phyloP scores from a whole-genome alignment of 2,113 vertebrate species.

The Chlamydotis undulata region DNA sequence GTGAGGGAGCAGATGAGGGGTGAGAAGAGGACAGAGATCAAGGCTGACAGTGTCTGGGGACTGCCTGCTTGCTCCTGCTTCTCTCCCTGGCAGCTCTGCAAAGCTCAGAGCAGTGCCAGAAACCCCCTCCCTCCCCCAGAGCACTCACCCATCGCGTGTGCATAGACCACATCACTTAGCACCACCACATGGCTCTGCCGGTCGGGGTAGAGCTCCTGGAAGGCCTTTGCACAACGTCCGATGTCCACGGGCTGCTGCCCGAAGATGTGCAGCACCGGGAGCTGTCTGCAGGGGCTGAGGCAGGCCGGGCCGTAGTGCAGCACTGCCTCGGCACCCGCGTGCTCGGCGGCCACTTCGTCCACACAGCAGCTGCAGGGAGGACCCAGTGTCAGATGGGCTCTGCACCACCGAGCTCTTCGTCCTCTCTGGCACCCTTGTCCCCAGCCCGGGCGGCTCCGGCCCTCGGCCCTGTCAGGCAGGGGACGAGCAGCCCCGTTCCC shows the following conservation, averaged over 20 bases:
- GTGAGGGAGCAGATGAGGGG: background rate
- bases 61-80: background rate
- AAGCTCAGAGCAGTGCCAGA: background rate
- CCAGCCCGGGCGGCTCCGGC: background rate
- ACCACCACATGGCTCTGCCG: constrained; percentile 75
- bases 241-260: constrained; percentile 79
- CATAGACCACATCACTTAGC: constrained; percentile 86
- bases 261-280: constrained; percentile 87
- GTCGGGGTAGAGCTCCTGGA: constrained; percentile 81
- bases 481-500: background rate
- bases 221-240: constrained; percentile 75
- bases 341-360: constrained; percentile 92
- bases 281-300: constrained; percentile 84
- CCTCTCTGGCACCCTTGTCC: background rate
- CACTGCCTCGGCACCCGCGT: constrained; percentile 83
- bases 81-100: background rate
- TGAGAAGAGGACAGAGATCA: background rate
- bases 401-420: background rate
- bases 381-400: background rate
- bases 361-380: constrained; percentile 88
- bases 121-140: background rate
- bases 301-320: constrained; percentile 88
- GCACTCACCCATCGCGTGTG: constrained; percentile 74
- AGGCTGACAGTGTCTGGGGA: background rate
- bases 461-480: background rate